Percentiles rank a stretch among this genome's conserved stretches.
Conservation (phyloP, 2,797 vertebrate genomes). For the Ciconia nigra region DNA sequence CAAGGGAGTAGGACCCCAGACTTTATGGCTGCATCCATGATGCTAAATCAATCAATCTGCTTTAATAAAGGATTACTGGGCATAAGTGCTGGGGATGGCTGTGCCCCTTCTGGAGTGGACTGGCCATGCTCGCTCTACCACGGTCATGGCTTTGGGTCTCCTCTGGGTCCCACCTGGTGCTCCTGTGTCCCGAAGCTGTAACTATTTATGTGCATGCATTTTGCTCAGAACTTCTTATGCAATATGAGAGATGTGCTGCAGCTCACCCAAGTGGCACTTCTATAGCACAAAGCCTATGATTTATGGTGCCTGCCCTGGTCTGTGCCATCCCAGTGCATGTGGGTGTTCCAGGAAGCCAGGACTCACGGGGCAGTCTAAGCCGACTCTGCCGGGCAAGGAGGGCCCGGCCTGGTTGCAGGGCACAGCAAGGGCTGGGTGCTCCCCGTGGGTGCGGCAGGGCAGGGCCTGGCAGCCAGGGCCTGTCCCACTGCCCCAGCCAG, state of each 20-base stretch:
- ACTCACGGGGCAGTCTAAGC: accelerated
- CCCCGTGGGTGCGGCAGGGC: background rate
- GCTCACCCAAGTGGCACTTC: background rate
- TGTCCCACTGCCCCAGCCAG: background rate
- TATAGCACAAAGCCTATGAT: background rate
- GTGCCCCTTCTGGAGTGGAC: background rate
- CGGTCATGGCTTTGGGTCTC: background rate
- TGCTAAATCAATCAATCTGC: background rate
- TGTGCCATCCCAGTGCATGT: background rate
- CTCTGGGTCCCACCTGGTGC: background rate
- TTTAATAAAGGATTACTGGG: background rate
- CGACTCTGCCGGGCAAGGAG: background rate
- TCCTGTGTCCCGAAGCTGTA: background rate
- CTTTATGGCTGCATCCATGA: background rate
- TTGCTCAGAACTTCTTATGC: background rate
- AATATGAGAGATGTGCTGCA: background rate
- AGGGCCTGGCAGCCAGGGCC: background rate
- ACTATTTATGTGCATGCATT: background rate
- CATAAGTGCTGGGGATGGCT: background rate
- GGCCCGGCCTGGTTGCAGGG: too few species aligned
- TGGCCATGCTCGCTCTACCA: background rate
- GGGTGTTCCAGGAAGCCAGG: background rate
- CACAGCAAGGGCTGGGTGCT: too few species aligned
- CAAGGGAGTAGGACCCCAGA: background rate
- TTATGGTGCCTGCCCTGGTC: background rate